These are phyloP conservation scores for Eueides isabella DNA, from an alignment of 1,140 invertebrate species.

Conservation along the genomic window DNA sequence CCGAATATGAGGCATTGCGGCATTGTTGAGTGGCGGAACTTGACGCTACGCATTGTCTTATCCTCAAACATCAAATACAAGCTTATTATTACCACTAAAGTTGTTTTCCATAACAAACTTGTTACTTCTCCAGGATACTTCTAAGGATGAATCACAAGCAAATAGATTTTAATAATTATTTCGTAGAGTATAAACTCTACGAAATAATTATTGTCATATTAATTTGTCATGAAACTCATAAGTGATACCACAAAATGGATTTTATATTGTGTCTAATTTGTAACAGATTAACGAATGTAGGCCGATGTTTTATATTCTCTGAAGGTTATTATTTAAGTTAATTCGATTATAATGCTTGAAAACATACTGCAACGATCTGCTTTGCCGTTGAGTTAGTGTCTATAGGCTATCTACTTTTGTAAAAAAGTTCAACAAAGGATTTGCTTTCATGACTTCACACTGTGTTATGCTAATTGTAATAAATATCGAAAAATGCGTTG, in stretches of 20 bases:
- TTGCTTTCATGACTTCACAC: conserved; percentile 25
- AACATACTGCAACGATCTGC: neutral
- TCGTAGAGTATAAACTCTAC: no score
- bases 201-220: neutral
- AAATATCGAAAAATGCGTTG: conserved; percentile 22
- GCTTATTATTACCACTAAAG: no score
- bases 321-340: conserved; percentile 2
- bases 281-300: conserved; percentile 9
- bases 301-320: conserved; percentile 10
- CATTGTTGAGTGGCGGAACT: no score
- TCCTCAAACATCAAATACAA: no score
- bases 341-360: conserved; percentile 3
- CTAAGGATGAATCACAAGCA: no score
- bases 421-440: conserved; percentile 1
- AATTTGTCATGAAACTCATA: neutral
- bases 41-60: no score
- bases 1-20: no score
- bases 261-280: neutral
- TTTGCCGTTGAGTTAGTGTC: neutral
- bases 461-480: conserved; percentile 25
- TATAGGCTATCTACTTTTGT: neutral
- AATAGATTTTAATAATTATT: no score
- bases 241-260: neutral
- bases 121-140: no score
- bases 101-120: no score